Conservation (phyloP, 2,888 invertebrate species). For the Synanthedon myopaeformis region DNA sequence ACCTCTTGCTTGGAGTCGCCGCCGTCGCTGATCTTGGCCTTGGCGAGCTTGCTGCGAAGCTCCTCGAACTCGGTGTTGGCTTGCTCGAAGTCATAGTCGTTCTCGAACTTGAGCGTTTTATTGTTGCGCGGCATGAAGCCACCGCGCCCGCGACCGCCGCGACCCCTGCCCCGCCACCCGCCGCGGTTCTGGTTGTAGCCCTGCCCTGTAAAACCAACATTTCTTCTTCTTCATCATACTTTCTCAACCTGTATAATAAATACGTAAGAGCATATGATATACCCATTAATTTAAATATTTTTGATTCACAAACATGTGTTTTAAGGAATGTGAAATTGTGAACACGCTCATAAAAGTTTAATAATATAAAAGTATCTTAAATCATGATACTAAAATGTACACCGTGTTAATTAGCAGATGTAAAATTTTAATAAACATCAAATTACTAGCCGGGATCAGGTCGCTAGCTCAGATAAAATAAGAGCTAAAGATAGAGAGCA, state of each 20-base stretch:
- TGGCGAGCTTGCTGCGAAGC: constrained; percentile 85
- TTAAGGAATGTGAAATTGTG: no score
- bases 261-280: no score
- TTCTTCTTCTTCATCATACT: not conserved
- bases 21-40: constrained; percentile 80
- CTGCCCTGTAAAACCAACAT: constrained; percentile 28
- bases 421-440: no score
- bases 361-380: not conserved
- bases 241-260: not conserved
- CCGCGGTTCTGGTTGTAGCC: constrained; percentile 63
- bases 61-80: constrained; percentile 98
- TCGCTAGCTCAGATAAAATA: no score
- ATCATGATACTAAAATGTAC: no score
- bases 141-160: constrained; percentile 55
- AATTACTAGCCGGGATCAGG: no score
- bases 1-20: constrained; percentile 66
- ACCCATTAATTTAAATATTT: no score
- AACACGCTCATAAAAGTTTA: not conserved
- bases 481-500: no score
- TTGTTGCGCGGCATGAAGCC: constrained; percentile 66
- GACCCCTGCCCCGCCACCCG: constrained; percentile 57
- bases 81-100: constrained; percentile 98
- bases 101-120: constrained; percentile 90
- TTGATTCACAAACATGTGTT: no score
- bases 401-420: no score